Conservation (phyloP, 2,113 vertebrate species). For the Neolamprologus kungweensis region DNA sequence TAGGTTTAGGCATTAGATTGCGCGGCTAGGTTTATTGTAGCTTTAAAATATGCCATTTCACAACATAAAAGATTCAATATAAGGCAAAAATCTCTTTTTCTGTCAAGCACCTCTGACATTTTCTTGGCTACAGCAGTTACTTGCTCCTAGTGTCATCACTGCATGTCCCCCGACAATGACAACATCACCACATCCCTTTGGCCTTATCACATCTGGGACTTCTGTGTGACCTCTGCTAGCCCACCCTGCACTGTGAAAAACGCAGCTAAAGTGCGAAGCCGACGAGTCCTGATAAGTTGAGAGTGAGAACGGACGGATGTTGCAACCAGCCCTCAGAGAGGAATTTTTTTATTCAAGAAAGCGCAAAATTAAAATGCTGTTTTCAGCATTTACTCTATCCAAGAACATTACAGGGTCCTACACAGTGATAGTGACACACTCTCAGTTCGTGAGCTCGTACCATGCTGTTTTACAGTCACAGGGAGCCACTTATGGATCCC, state of each 20-base stretch:
- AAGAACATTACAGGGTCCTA: not conserved
- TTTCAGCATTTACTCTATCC: not conserved
- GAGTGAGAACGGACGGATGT: not conserved
- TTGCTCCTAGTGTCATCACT: not conserved
- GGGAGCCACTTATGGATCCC: not conserved
- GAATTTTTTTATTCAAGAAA: not conserved
- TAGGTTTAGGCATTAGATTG: not conserved
- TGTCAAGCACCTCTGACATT: not conserved
- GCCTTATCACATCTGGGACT: not conserved
- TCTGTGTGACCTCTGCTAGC: not conserved
- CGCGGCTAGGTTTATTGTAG: not conserved
- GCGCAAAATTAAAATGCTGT: not conserved
- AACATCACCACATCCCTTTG: not conserved
- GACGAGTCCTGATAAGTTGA: not conserved
- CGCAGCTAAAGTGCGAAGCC: not conserved
- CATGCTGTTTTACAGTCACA: not conserved
- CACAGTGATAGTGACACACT: not conserved
- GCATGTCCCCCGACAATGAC: not conserved
- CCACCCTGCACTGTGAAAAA: not conserved
- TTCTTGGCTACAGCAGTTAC: not conserved
- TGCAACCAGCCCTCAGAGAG: not conserved
- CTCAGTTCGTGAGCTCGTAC: not conserved
- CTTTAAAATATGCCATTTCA: not conserved
- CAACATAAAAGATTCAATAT: not conserved
- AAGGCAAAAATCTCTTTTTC: not conserved